Evolutionary conservation across 2,113 vertebrate species (phyloP).

Genomic region (Monopterus albus): DNA sequence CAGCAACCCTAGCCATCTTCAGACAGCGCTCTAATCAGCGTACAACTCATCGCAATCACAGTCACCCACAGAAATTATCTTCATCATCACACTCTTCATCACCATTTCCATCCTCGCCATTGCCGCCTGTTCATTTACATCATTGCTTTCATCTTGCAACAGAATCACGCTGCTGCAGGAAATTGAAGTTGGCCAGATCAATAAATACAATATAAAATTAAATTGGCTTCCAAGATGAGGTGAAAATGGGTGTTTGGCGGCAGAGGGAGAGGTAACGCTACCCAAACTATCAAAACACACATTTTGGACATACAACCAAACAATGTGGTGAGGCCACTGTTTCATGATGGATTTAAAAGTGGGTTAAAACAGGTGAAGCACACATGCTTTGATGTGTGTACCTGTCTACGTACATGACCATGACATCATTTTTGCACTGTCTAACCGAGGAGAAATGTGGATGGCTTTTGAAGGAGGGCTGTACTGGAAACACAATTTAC

Average conservation of each 20-base stretch:
- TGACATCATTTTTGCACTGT: constrained; percentile 57
- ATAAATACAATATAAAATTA: constrained; percentile 75
- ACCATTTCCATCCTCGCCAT: constrained; percentile 54
- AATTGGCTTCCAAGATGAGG: constrained; percentile 68
- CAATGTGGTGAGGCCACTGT: constrained; percentile 16
- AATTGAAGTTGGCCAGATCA: constrained; percentile 75
- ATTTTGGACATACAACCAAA: constrained; percentile 39
- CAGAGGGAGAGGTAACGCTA: constrained; percentile 24
- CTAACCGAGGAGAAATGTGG: constrained; percentile 64
- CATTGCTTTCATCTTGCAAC: constrained; percentile 44
- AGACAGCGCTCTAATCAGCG: constrained; percentile 66
- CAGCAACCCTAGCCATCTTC: constrained; percentile 55
- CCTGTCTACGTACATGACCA: constrained; percentile 4
- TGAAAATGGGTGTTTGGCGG: constrained; percentile 57
- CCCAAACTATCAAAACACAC: constrained; percentile 49
- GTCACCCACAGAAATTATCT: constrained; percentile 56
- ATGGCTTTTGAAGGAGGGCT: constrained; percentile 48
- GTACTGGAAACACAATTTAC: constrained; percentile 69
- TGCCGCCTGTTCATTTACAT: constrained; percentile 58
- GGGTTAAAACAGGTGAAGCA: constrained; percentile 48
- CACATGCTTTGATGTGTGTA: constrained; percentile 57
- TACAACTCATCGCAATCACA: constrained; percentile 63
- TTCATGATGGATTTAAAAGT: constrained; percentile 46
- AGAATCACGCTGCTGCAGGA: constrained; percentile 50
- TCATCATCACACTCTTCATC: constrained; percentile 57